These are phyloP conservation scores for Aphis craccivora DNA, from an alignment of 1,140 invertebrate species.

Conservation along the genomic window DNA sequence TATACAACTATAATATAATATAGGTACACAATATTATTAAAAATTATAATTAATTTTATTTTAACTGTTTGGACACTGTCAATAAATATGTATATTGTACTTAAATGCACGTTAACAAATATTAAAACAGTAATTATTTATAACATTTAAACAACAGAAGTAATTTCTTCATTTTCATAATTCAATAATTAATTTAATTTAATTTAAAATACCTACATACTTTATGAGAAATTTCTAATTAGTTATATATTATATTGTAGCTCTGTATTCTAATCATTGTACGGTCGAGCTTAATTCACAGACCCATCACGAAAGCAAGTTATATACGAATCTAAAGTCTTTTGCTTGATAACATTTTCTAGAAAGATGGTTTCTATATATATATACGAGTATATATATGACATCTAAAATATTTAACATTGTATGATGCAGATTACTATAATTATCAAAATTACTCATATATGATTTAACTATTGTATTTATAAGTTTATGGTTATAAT, in stretches of 20 bases:
- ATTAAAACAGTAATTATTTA: slow-evolving; percentile 6
- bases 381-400: too few species aligned
- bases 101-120: too few species aligned
- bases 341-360: background rate
- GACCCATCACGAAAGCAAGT: background rate
- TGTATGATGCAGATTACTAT: background rate
- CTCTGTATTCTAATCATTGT: background rate
- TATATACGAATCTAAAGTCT: background rate
- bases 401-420: background rate
- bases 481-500: too few species aligned
- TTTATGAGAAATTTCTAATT: background rate
- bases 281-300: background rate
- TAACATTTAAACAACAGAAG: background rate
- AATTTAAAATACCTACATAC: background rate
- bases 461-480: too few species aligned
- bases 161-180: background rate
- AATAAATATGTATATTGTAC: background rate
- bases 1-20: background rate
- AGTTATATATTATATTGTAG: background rate
- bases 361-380: too few species aligned
- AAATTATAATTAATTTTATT: background rate
- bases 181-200: background rate
- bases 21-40: too few species aligned
- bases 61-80: background rate
- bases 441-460: too few species aligned